phyloP scores from a whole-genome alignment of 2,888 invertebrate genomes.

The Tricholauxania praeusta region DNA sequence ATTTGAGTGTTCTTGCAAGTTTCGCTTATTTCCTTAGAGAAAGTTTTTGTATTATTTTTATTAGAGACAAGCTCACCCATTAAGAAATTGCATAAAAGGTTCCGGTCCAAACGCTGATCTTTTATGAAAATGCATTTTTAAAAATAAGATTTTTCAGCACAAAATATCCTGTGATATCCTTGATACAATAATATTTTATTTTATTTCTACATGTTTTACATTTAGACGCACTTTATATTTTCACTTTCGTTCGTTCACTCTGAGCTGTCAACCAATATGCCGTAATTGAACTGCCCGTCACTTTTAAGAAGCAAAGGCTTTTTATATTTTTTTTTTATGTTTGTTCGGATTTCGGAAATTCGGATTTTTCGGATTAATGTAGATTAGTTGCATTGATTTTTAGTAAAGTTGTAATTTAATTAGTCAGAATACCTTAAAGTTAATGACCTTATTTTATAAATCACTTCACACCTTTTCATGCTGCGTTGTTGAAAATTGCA shows the following conservation, averaged over 20 bases:
- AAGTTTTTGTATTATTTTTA: background rate
- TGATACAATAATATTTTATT: background rate
- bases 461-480: no score
- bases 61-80: slow-evolving; percentile 35
- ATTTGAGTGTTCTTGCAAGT: no score
- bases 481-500: no score
- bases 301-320: background rate
- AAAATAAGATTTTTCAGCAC: background rate
- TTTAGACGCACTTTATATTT: background rate
- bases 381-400: slow-evolving; percentile 25
- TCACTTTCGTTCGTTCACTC: no score
- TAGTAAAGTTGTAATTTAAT: no score
- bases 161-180: background rate
- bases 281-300: background rate
- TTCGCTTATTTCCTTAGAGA: no score
- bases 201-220: background rate
- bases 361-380: slow-evolving; percentile 28
- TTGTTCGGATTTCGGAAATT: slow-evolving; percentile 17
- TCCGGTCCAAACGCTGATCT: slow-evolving; percentile 41
- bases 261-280: background rate
- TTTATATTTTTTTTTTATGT: slow-evolving; percentile 4
- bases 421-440: no score
- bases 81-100: slow-evolving; percentile 39
- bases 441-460: no score
- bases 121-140: slow-evolving; percentile 39